Base-by-base conservation (phyloP, 2,888 invertebrate genomes). In the Platycheirus rosarum region DNA sequence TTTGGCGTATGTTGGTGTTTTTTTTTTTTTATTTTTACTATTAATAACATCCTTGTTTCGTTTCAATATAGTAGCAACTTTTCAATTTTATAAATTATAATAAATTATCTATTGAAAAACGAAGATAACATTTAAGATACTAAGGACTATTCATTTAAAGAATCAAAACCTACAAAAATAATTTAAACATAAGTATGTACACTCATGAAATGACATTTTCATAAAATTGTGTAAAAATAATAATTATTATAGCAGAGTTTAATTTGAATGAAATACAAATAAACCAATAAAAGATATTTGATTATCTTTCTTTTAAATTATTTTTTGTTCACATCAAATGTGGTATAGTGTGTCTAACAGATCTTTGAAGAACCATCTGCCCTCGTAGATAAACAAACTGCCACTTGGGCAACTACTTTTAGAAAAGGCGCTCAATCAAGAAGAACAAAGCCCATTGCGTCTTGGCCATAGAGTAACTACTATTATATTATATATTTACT, bases 221-320 rank as follows among this genome's bases (percentile, higher is more conserved):
- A 73, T 76, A 82, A 68, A 66, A 71, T 80, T 82, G 82, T 82
- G 82, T 82, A 73, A 73, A 82, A 77, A 32, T 32, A 77, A 32
- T 32, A 32, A 71, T 63, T 53, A 79, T 74, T 69, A 75, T 80
- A 80, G 80, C 70, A 77, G 77, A 82, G 76, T 82, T 82, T 82
- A 82, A 82, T 82, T 82, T 82, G 82, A 82, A 82, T 82, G 60
- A 82, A 82, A 73, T 77, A 82, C 76, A 82, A 63, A 73, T 82
- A 71, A 76, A 71, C 40, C 71, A 57, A 63, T 32, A 75, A 70
- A 77, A 63, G 32, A 26, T n/a, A 14, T 20, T 18, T 35, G 32
- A 2, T 68, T 26, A 3, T 49, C 20, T 48, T 32, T 13, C 13
- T n/a, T n/a, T n/a, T 9, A 20, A 14, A n/a, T 11, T n/a, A 11